Percentiles rank a stretch among this genome's conserved stretches.
These are phyloP conservation scores for Pachycephala philippinensis DNA, from an alignment of 2,113 vertebrate genomes.

Conservation along the genomic window DNA sequence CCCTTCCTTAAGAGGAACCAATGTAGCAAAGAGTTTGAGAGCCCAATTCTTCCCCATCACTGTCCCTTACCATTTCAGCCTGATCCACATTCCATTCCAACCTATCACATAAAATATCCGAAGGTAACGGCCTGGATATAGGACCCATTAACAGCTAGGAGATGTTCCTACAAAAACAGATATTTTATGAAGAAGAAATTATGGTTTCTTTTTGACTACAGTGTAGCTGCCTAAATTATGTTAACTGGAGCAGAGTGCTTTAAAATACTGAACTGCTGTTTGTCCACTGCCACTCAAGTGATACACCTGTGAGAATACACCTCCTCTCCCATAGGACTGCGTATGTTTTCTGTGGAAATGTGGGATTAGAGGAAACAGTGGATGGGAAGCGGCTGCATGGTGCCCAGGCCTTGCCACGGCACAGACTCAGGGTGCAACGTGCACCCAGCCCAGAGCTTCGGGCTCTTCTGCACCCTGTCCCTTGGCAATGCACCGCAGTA, in stretches of 20 bases:
- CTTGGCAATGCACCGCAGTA: neutral
- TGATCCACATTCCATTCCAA: neutral
- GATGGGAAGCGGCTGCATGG: neutral
- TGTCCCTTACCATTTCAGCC: neutral
- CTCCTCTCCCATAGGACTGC: rapidly evolving
- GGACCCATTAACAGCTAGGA: neutral
- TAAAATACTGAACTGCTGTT: neutral
- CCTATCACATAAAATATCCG: neutral
- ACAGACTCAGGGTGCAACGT: rapidly evolving
- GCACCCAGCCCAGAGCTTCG: rapidly evolving
- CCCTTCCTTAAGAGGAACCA: neutral
- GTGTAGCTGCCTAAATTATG: neutral
- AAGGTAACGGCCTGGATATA: neutral
- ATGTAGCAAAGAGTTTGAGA: neutral
- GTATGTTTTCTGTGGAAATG: neutral
- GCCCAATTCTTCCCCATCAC: neutral
- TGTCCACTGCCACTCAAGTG: neutral
- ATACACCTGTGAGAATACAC: neutral
- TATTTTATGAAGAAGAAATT: neutral
- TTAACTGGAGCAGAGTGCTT: neutral
- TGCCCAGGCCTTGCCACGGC: neutral
- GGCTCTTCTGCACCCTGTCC: neutral
- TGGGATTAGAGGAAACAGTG: neutral
- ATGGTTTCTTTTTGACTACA: neutral
- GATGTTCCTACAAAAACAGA: rapidly evolving